These are phyloP conservation scores for Onthophagus sagittarius DNA, from an alignment of 2,888 invertebrate species.

Conservation along the genomic window DNA sequence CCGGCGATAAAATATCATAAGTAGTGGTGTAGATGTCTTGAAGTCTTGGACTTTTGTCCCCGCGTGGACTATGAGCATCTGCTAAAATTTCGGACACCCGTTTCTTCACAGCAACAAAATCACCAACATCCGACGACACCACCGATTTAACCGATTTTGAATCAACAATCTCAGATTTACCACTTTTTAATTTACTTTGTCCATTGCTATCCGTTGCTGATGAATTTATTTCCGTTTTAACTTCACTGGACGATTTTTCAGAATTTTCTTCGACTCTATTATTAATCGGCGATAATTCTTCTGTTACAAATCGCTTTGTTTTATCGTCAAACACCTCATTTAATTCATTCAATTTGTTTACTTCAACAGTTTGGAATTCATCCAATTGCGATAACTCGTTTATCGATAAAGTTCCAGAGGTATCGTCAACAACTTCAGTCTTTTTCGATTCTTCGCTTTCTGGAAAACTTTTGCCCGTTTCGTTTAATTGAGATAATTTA, in stretches of 20 bases:
- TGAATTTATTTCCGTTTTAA: background rate
- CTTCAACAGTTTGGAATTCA: background rate
- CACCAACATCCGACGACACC: conserved; percentile 1
- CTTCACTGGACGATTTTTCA: background rate
- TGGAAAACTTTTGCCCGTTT: background rate
- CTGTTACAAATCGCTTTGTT: background rate
- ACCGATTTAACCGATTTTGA: background rate
- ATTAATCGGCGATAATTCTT: too few species aligned
- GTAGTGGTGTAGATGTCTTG: conserved; percentile 46
- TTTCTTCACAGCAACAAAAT: conserved; percentile 38
- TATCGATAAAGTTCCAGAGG: background rate
- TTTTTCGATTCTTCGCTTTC: background rate
- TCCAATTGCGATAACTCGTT: background rate
- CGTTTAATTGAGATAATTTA: background rate
- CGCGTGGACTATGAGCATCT: conserved; percentile 36
- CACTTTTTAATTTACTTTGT: too few species aligned
- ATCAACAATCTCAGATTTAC: background rate
- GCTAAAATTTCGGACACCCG: conserved; percentile 45
- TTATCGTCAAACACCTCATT: background rate
- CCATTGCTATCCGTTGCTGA: background rate
- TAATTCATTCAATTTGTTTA: background rate
- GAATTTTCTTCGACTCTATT: too few species aligned
- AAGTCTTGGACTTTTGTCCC: conserved; percentile 43
- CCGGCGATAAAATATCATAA: conserved; percentile 40
- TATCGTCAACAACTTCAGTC: background rate